A percentile compares a stretch with the other conserved stretches of the same genome.
phyloP scores from a whole-genome alignment of 2,888 invertebrate species.

The Psylliodes chrysocephalus region DNA sequence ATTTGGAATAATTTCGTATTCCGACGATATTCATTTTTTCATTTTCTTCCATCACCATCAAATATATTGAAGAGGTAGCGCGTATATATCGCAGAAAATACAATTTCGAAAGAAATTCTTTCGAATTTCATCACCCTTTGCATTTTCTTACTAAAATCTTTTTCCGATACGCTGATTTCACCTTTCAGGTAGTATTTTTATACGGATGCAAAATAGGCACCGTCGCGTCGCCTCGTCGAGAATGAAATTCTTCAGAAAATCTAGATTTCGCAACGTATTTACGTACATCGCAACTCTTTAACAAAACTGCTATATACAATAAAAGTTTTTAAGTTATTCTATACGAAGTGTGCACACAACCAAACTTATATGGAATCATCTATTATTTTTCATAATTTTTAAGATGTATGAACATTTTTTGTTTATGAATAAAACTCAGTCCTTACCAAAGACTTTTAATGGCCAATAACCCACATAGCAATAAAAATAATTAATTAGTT shows the following conservation, averaged over 20 bases:
- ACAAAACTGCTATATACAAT: slow-evolving; percentile 6
- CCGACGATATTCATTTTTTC: neutral
- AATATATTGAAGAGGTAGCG: too few relatives aligned
- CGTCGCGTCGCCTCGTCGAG: too few relatives aligned
- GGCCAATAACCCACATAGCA: too few relatives aligned
- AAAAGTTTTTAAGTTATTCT: slow-evolving; percentile 2
- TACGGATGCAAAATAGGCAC: slow-evolving; percentile 14
- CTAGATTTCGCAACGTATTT: slow-evolving; percentile 7
- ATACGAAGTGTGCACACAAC: neutral
- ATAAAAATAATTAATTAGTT: too few relatives aligned
- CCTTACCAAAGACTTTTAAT: too few relatives aligned
- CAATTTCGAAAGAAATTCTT: neutral
- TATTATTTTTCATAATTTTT: too few relatives aligned
- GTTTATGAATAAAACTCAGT: too few relatives aligned
- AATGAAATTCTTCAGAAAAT: slow-evolving; percentile 2
- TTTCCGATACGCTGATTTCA: slow-evolving; percentile 17
- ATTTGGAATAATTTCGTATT: too few relatives aligned
- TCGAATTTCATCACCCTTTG: slow-evolving; percentile 16
- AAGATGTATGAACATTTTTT: too few relatives aligned
- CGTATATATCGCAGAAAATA: neutral
- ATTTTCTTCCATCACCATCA: neutral
- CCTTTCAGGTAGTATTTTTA: slow-evolving; percentile 15
- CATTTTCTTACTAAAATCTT: slow-evolving; percentile 16
- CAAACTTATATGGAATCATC: too few relatives aligned
- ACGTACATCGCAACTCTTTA: slow-evolving; percentile 6